A percentile compares a stretch with the other conserved stretches of the same genome.
phyloP scores from a whole-genome alignment of 2,797 vertebrate genomes.

The Cryptoblepharus egeriae region DNA sequence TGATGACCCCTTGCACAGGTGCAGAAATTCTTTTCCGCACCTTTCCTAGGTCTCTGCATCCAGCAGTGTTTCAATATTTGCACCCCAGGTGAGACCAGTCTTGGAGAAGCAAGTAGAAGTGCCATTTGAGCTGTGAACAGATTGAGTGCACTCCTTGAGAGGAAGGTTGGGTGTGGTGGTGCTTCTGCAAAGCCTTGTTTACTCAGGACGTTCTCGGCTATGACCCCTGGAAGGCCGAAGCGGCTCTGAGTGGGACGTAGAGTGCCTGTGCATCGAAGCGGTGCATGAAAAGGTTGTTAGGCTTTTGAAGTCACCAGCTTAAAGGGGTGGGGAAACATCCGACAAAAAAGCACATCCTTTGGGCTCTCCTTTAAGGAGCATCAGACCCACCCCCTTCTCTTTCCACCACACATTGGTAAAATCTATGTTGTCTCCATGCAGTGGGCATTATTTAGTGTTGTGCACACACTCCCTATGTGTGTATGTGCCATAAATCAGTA shows the following conservation, averaged over 20 bases:
- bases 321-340: neutral
- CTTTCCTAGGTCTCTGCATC: neutral
- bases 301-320: too few species aligned
- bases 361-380: too few species aligned
- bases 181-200: slow-evolving; percentile 46
- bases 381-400: too few species aligned
- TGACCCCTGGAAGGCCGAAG: neutral
- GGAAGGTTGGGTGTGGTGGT: rapidly evolving
- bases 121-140: rapidly evolving
- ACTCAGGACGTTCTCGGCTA: neutral
- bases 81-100: neutral
- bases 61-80: neutral
- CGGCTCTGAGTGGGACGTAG: neutral
- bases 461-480: too few species aligned
- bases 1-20: neutral
- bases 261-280: too few species aligned
- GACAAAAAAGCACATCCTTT: too few species aligned
- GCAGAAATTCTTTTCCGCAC: too few species aligned
- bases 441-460: too few species aligned
- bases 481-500: too few species aligned
- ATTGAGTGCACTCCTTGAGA: neutral
- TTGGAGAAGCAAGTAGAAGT: too few species aligned
- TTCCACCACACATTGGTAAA: too few species aligned
- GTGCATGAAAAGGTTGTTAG: neutral
- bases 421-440: too few species aligned